Percentiles rank a stretch among this genome's conserved stretches.
Evolutionary conservation across 2,113 vertebrate species (phyloP).

Genomic region (Archilochus colubris): DNA sequence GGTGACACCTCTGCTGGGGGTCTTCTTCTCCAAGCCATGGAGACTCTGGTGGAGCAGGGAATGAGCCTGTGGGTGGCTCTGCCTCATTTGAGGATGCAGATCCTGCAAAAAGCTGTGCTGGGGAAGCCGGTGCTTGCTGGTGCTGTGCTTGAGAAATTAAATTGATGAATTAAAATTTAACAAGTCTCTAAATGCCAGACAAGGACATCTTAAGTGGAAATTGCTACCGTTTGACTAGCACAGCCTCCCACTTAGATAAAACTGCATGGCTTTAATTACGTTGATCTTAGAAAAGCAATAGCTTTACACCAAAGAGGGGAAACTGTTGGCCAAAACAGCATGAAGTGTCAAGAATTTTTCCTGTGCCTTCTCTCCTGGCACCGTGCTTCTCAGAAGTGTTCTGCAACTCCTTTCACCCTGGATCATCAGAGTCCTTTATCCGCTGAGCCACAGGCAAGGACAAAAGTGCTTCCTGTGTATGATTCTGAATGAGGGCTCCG

Average conservation of each 20-base stretch:
- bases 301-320: not conserved
- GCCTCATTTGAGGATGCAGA: fast-evolving
- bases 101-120: fast-evolving
- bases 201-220: constrained; percentile 21
- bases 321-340: not conserved
- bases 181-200: constrained; percentile 10
- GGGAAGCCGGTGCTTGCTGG: not conserved
- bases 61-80: not conserved
- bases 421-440: not conserved
- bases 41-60: not conserved
- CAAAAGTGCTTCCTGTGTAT: not conserved
- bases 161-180: constrained; percentile 49
- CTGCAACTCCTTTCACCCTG: not conserved
- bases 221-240: not conserved
- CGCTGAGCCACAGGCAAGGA: not conserved
- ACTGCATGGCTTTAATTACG: not conserved
- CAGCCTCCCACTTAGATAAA: constrained; percentile 22
- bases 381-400: not conserved
- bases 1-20: not conserved
- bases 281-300: constrained; percentile 10
- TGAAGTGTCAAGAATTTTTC: not conserved
- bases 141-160: not conserved
- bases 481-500: fast-evolving
- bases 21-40: not conserved
- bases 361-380: fast-evolving